Evolutionary conservation across 1,140 invertebrate species (phyloP), one percentile per base, ranked within the genome.

Genomic region (Formica selysi): DNA sequence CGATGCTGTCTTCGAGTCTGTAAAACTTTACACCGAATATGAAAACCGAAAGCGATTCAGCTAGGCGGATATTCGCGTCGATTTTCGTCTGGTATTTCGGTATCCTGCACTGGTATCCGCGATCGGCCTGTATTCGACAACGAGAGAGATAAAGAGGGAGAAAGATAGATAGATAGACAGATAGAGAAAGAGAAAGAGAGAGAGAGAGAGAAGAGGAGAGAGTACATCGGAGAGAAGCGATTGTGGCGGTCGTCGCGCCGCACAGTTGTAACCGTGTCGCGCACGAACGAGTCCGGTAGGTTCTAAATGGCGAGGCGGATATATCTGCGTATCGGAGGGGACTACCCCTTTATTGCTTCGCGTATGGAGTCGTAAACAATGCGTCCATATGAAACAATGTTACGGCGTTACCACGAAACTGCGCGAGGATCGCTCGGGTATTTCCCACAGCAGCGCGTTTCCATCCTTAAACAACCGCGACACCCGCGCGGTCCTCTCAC

Each of bases 351-450:
- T 86, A 88, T 88, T 86, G 71, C 76, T 83, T 64, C 57, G 64
- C 79, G 51, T 68, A 76, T 78, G 68, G 83, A 87, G 54, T 80
- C 70, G 88, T 90, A 87, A 90, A 91, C 89, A 90, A 91, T 90
- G 73, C 57, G 51, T 22, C 65, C 59, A 64, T 85, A 78, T 62
- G 89, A 89, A 87, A 90, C 87, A 87, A 81, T 89, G 79, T 89
- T 76, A 80, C 64, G 61, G 61, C 76, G 84, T 54, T 70, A 70
- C 65, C 85, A 48, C 79, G 85, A 85, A 84, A 76, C 85, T 87
- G 70, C 64, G 71, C 65, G 57, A 57, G 79, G 65, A 71, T 87
- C 68, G 78, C 65, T 76, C 62, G 64, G 71, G 61, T 64, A 36
- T 71, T 80, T 70, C 67, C 54, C 86, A 65, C 86, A 65, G 48